Percentiles rank a stretch among this genome's conserved stretches.
Evolutionary conservation across 2,888 invertebrate genomes (phyloP).

Genomic region (Agrochola macilenta): DNA sequence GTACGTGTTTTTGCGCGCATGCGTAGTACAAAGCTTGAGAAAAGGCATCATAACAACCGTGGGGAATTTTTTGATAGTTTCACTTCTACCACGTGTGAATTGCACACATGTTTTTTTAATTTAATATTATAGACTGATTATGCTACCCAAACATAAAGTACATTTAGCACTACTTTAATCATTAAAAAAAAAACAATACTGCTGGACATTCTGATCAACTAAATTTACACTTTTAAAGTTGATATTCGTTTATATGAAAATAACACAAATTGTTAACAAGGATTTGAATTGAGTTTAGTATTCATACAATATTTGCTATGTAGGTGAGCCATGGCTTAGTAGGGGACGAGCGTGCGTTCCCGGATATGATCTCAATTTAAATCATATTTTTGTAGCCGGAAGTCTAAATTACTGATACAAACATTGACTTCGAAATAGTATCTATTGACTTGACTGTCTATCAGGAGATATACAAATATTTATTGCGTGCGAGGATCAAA

Average conservation of each 20-base stretch:
- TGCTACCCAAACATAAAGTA: no score
- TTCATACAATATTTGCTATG: background rate
- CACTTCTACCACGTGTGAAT: no score
- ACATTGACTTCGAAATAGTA: background rate
- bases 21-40: no score
- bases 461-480: background rate
- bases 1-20: no score
- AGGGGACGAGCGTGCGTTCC: constrained; percentile 1
- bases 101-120: no score
- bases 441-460: no score
- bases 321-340: background rate
- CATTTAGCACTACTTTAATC: no score
- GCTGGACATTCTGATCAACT: no score
- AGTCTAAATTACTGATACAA: constrained; percentile 1
- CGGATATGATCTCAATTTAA: constrained; percentile 18
- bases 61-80: no score
- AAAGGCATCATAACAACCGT: no score
- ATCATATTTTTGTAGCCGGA: constrained; percentile 1
- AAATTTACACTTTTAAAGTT: background rate
- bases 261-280: background rate
- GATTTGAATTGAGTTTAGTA: background rate
- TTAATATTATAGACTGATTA: background rate
- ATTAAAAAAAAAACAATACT: no score
- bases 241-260: background rate
- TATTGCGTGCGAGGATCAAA: background rate